Evolutionary conservation across 37 sponge, comb jelly and placozoan species (phyloP), one percentile per base, ranked within the genome.

Genomic region (Chondrilla cf. caribensis): DNA sequence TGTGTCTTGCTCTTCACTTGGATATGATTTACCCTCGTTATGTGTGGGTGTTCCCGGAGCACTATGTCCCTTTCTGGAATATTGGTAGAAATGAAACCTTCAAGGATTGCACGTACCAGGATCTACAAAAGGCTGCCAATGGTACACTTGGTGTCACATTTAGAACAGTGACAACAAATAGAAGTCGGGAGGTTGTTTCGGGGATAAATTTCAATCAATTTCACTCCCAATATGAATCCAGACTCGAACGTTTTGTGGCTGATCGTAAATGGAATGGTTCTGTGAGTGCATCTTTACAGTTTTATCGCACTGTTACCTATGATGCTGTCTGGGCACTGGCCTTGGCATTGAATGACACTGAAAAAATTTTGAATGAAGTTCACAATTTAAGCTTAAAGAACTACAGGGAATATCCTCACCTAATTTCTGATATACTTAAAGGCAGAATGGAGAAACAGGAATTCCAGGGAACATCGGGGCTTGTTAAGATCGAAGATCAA

Each of bases 41-140:
- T 42, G 76, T 73, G 76, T 73, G 76, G 76, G 25, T 73, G n/a
- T 73, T 73, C 40, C 76, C 76, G 2, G 44, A 73, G 76, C 76
- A 38, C 40, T 73, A 73, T 11, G 1, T 29, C 3, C 29, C 68
- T 2, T 67, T 28, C 4, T n/a, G 40, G 22, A n/a, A 42, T 4
- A 73, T 37, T 24, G 43, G 18, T 4, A 38, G 9, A 29, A 9
- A 19, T 73, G 25, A 38, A 73, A 40, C 41, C 24, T 41, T 36
- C 24, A 11, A 2, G 21, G 25, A 2, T 37, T 73, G 76, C 44
- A 73, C 44, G 22, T 6, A 14, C 2, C 18, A 5, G 2, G 44
- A 40, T 38, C 15, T 62, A 7, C 29, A 62, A 28, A 6, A 62
- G 22, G 64, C 64, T 62, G 64, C 64, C 6, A 29, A 7, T 6